These are phyloP conservation scores for Epinotia ramella DNA, from an alignment of 2,888 invertebrate genomes.

Conservation along the genomic window DNA sequence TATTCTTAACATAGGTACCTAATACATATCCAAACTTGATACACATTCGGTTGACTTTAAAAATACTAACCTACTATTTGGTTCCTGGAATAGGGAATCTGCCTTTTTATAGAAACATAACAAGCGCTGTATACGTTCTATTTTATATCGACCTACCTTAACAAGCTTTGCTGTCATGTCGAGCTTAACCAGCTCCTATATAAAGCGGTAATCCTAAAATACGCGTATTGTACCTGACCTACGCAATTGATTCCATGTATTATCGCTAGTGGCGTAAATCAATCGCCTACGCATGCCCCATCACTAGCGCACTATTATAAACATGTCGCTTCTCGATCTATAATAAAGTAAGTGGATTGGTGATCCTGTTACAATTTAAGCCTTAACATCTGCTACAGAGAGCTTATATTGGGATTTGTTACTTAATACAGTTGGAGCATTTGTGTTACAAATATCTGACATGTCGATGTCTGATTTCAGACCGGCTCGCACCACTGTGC, in stretches of 20 bases:
- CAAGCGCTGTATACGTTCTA: not conserved
- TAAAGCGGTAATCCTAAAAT: slow-evolving; percentile 37
- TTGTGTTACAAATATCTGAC: slow-evolving; percentile 47
- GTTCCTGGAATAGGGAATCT: not conserved
- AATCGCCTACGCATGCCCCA: slow-evolving; percentile 66
- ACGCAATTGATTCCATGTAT: slow-evolving; percentile 46
- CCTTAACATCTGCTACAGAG: not conserved
- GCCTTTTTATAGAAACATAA: not conserved
- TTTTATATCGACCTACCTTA: not conserved
- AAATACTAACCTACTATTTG: too few relatives aligned
- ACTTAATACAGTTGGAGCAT: slow-evolving; percentile 41
- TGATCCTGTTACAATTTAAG: not conserved
- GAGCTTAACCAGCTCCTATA: slow-evolving; percentile 20
- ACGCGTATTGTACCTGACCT: slow-evolving; percentile 44
- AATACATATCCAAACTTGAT: too few relatives aligned
- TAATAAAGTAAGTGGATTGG: not conserved
- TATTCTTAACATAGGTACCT: not conserved
- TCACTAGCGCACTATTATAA: slow-evolving; percentile 47
- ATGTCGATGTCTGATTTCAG: slow-evolving; percentile 48
- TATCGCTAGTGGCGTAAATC: slow-evolving; percentile 63
- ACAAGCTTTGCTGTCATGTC: slow-evolving; percentile 22
- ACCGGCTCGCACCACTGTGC: slow-evolving; percentile 59
- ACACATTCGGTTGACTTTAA: too few relatives aligned
- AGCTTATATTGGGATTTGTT: slow-evolving; percentile 30
- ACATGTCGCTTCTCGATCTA: slow-evolving; percentile 37